phyloP scores from a whole-genome alignment of 2,113 vertebrate species.

The Semicossyphus pulcher region DNA sequence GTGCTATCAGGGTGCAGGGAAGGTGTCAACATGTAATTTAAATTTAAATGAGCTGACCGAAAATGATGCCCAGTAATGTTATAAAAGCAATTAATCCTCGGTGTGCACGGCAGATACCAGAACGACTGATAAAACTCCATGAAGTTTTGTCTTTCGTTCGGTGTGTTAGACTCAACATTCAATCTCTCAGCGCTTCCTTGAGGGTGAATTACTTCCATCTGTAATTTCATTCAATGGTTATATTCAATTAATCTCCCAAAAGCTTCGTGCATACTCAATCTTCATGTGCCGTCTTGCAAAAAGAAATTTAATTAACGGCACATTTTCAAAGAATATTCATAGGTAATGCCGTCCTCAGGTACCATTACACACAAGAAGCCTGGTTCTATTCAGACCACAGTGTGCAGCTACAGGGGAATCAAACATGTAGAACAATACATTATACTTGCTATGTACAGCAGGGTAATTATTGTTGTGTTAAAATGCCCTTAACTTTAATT shows the following conservation, averaged over 20 bases:
- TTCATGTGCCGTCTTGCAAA: background rate
- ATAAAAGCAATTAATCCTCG: background rate
- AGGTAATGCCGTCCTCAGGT: background rate
- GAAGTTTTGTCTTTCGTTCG: background rate
- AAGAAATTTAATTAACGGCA: slow-evolving; percentile 3
- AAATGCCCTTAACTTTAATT: too few relatives aligned
- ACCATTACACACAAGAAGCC: too few relatives aligned
- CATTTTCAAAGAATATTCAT: background rate
- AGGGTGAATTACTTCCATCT: background rate
- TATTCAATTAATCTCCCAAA: slow-evolving; percentile 6
- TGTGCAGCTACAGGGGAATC: too few relatives aligned
- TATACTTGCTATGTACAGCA: too few relatives aligned
- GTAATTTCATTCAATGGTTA: background rate
- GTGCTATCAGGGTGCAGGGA: too few relatives aligned
- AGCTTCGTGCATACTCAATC: background rate
- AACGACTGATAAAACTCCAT: background rate
- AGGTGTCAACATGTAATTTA: too few relatives aligned
- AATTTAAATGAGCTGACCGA: slow-evolving; percentile 3
- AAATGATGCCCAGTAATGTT: background rate
- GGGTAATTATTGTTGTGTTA: too few relatives aligned
- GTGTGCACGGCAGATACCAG: background rate
- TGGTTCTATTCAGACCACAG: too few relatives aligned
- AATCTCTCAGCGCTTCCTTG: background rate
- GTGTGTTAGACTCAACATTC: background rate
- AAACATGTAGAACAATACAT: too few relatives aligned